Conservation (phyloP, 2,888 invertebrate genomes). For the Ecliptopera silaceata region DNA sequence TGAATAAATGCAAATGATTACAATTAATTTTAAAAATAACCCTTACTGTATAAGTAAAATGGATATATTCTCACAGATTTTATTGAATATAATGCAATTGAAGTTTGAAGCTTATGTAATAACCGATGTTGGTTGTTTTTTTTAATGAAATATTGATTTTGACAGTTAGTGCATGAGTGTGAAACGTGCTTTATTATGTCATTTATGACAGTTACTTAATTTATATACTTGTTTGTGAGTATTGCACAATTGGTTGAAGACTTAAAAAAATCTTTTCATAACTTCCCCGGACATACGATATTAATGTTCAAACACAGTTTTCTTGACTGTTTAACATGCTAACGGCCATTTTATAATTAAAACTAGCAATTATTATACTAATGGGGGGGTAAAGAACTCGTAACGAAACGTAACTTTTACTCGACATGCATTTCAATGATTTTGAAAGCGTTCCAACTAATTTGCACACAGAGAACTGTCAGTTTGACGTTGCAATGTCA, state of each 20-base stretch:
- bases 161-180: neutral
- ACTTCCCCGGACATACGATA: neutral
- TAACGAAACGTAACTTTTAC: constrained; percentile 24
- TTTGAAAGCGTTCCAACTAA: constrained; percentile 32
- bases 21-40: no score
- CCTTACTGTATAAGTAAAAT: no score
- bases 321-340: constrained; percentile 8
- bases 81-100: no score
- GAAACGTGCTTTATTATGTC: neutral
- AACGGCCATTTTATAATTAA: constrained; percentile 13
- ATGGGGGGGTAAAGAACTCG: constrained; percentile 22
- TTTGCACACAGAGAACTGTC: constrained; percentile 24
- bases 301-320: neutral
- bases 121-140: no score
- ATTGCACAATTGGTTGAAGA: neutral
- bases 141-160: no score
- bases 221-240: neutral
- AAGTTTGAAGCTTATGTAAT: no score
- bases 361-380: constrained; percentile 13
- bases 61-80: no score
- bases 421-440: constrained; percentile 23
- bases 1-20: no score
- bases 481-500: constrained; percentile 9
- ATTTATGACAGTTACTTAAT: neutral
- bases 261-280: neutral